phyloP scores from a whole-genome alignment of 2,888 invertebrate species.

The Dendrolimus houi region DNA sequence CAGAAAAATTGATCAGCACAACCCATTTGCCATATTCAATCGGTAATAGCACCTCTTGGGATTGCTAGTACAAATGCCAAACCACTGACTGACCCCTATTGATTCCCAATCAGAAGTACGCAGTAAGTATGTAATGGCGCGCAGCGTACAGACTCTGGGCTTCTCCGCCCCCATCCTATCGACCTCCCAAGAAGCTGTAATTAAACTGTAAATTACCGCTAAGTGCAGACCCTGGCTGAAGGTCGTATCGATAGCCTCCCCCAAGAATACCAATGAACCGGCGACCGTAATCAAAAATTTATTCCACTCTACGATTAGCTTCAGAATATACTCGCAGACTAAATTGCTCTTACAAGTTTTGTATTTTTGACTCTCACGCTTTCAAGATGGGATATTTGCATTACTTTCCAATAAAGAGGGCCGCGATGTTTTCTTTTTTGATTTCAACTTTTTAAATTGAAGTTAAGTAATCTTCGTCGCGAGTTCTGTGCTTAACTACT shows the following conservation, averaged over 20 bases:
- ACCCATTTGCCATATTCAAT: too few relatives aligned
- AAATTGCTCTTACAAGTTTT: background rate
- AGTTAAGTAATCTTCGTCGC: conserved; percentile 6
- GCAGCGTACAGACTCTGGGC: conserved; percentile 15
- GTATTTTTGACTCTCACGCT: background rate
- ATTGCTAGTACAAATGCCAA: background rate
- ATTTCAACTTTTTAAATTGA: conserved; percentile 11
- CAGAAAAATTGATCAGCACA: too few relatives aligned
- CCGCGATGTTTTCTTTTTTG: conserved; percentile 4
- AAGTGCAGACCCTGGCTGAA: conserved; percentile 57
- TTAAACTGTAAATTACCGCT: conserved; percentile 70
- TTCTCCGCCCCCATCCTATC: conserved; percentile 17
- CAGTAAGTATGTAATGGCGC: conserved; percentile 8
- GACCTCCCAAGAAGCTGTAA: conserved; percentile 45
- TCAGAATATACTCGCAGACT: background rate
- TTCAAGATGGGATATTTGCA: background rate
- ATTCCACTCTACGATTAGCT: conserved; percentile 21
- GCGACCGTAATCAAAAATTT: conserved; percentile 52
- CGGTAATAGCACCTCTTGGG: background rate
- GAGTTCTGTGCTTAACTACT: conserved; percentile 7
- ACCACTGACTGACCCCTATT: background rate
- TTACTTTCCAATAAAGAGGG: background rate
- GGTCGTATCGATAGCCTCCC: conserved; percentile 52
- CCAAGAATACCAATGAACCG: conserved; percentile 60
- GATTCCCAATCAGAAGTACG: background rate